Base-by-base conservation (phyloP, 2,888 invertebrate genomes). In the Campoplex capitator region DNA sequence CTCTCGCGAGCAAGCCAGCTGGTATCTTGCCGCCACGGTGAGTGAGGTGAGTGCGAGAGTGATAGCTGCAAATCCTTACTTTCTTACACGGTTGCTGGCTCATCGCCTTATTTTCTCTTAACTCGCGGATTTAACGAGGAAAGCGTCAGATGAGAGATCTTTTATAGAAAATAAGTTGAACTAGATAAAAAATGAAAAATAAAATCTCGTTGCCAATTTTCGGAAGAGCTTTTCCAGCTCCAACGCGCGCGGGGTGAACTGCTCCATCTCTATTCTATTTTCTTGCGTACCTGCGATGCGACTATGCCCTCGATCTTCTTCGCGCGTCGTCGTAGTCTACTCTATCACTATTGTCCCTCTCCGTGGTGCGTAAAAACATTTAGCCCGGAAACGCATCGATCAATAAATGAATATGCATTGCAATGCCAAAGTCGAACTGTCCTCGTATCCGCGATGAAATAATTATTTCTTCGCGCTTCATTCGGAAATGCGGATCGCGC, bases 401-500 rank as follows among this genome's bases (percentile, higher is more conserved):
- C 68, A 38, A 88, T 86, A 84, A 91, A 89, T 67, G 77, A 84
- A 84, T 89, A 90, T 90, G 88, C 89, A 90, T 89, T 91, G 86
- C 87, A 89, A 90, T 90, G 84, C 87, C 86, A 88, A 51, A 32
- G 51, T 32, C 48, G 71, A 45, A 45, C 45, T 42, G 45, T 70
- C 48, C 23, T 42, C 42, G 45, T 23, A 23, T 56, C 23, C 9
- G 23, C 23, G 23, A 9, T 23, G 9, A 23, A 56, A 56, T 56
- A 23, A 23, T 9, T 23, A 8, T 23, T 23, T 23, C 23, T 23
- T 23, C 23, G 23, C 23, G 23, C 0, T 42, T 42, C 7, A 42
- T 42, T 42, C 42, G 1, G 42, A 42, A 6, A 42, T 42, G n/a
- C n/a, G 9, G 42, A 42, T 7, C 7, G 9, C 23, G 23, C 23